These are phyloP conservation scores for Onychostoma macrolepis DNA, from an alignment of 2,113 vertebrate genomes.

Conservation along the genomic window DNA sequence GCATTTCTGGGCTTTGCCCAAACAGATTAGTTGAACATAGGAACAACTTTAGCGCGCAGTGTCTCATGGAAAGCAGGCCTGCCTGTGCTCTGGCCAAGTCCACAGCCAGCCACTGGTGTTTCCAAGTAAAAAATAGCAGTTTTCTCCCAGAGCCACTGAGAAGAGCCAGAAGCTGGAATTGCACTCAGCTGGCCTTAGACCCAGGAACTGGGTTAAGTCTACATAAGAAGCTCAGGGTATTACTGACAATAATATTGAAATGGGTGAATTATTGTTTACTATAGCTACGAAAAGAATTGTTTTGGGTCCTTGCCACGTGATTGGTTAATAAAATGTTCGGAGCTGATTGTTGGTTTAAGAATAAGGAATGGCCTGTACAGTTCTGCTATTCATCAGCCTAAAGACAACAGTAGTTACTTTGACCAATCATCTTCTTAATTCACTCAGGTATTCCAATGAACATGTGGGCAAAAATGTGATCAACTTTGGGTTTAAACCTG, in stretches of 20 bases:
- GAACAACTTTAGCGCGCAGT: conserved; percentile 42
- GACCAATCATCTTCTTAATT: conserved; percentile 21
- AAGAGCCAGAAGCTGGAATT: conserved; percentile 61
- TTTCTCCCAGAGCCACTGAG: conserved; percentile 60
- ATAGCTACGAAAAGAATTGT: conserved; percentile 76
- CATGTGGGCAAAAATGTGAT: conserved; percentile 19
- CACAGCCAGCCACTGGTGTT: conserved; percentile 48
- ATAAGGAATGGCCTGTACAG: neutral
- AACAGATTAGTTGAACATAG: conserved; percentile 50
- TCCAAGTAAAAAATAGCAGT: conserved; percentile 58
- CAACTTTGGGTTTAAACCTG: neutral
- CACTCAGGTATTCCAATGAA: conserved; percentile 29
- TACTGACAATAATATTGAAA: conserved; percentile 63
- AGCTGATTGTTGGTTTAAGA: conserved; percentile 18
- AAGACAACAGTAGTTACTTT: conserved; percentile 11
- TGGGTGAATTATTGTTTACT: conserved; percentile 71
- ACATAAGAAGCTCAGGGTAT: conserved; percentile 71
- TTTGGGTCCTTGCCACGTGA: conserved; percentile 70
- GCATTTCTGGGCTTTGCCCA: conserved; percentile 41
- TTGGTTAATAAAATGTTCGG: conserved; percentile 23
- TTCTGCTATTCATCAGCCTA: conserved; percentile 16
- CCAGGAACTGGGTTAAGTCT: conserved; percentile 76
- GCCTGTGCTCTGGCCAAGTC: conserved; percentile 44
- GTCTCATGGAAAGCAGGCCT: conserved; percentile 55
- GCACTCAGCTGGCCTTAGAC: conserved; percentile 67